Conservation (phyloP, 2,888 invertebrate species). For the Tethea ocularis region DNA sequence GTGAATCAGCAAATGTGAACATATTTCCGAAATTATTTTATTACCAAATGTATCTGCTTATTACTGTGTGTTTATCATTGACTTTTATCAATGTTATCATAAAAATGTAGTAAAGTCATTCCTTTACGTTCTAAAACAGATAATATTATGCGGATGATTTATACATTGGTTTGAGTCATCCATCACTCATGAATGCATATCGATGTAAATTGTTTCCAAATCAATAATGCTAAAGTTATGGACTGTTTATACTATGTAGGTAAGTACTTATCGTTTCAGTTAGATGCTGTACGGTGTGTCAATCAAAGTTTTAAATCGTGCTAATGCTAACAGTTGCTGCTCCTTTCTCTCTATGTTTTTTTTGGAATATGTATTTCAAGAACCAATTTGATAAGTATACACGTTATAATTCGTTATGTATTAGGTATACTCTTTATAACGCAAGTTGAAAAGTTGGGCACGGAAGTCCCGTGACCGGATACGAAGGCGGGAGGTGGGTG, state of each 20-base stretch:
- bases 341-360: no score
- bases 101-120: neutral
- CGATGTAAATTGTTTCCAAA: neutral
- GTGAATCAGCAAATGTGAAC: neutral
- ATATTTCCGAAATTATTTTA: neutral
- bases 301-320: no score
- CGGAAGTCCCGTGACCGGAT: constrained; percentile 64
- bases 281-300: no score
- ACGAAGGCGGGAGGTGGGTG: constrained; percentile 32
- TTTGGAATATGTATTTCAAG: no score
- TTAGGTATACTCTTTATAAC: constrained; percentile 36
- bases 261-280: no score
- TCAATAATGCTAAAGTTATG: neutral
- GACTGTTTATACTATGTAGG: no score
- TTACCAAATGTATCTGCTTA: constrained; percentile 1
- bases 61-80: neutral
- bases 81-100: neutral
- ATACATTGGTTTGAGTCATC: neutral
- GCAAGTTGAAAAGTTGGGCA: constrained; percentile 45
- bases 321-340: no score
- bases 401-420: constrained; percentile 18
- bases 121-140: neutral
- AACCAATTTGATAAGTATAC: neutral
- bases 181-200: neutral
- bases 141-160: neutral